Conservation (phyloP, 1,140 invertebrate genomes). For the Leptinotarsa defecta region DNA sequence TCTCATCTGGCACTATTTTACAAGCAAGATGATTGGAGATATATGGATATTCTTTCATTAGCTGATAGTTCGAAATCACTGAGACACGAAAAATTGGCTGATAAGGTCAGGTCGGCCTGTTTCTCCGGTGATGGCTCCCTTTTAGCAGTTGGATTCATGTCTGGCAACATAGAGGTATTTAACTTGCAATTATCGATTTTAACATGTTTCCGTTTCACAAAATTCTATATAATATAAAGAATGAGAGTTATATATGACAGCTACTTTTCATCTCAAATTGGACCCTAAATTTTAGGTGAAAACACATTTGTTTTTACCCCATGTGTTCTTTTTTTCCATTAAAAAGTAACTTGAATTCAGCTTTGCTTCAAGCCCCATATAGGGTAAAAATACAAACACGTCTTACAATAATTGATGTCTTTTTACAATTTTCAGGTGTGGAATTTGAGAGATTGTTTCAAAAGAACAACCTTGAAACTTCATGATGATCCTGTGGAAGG, state of each 20-base stretch:
- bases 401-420: background rate
- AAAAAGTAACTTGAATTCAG: too few species aligned
- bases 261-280: too few species aligned
- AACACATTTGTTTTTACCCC: too few species aligned
- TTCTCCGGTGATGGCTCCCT: slow-evolving; percentile 29
- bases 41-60: slow-evolving; percentile 13
- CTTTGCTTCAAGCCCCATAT: too few species aligned
- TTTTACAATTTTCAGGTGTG: slow-evolving; percentile 21
- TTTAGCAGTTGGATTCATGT: slow-evolving; percentile 29
- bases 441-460: slow-evolving; percentile 5
- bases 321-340: too few species aligned
- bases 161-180: slow-evolving; percentile 30
- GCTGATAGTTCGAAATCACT: background rate
- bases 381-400: too few species aligned
- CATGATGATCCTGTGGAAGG: slow-evolving; percentile 34
- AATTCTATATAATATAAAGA: too few species aligned
- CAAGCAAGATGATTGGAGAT: slow-evolving; percentile 10
- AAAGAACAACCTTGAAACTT: background rate
- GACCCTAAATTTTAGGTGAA: too few species aligned
- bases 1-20: background rate
- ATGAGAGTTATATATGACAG: too few species aligned
- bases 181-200: too few species aligned
- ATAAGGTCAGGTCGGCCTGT: slow-evolving; percentile 10
- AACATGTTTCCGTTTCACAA: too few species aligned
- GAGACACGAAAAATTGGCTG: background rate